Evolutionary conservation across 2,113 vertebrate species (phyloP).

Genomic region (Lophochroa leadbeateri): DNA sequence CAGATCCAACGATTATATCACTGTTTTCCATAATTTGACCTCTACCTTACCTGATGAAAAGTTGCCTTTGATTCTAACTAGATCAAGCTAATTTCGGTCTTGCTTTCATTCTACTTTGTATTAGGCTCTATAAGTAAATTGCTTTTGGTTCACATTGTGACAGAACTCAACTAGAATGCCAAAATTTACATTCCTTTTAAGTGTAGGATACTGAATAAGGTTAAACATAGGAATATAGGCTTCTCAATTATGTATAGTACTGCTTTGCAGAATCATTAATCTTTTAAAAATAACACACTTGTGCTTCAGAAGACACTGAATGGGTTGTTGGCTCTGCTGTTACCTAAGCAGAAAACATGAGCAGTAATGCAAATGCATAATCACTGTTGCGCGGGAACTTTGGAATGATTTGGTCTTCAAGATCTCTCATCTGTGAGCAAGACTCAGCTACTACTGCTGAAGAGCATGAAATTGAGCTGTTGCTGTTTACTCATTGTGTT

Average conservation of each 20-base stretch:
- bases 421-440: background rate
- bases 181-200: background rate
- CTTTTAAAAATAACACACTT: slow-evolving; percentile 1
- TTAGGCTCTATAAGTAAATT: background rate
- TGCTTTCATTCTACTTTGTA: background rate
- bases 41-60: background rate
- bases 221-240: background rate
- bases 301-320: background rate
- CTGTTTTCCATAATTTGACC: background rate
- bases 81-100: background rate
- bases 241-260: background rate
- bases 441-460: background rate
- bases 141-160: background rate
- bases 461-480: slow-evolving; percentile 19
- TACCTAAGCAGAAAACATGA: background rate
- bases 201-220: background rate
- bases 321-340: background rate
- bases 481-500: background rate
- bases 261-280: background rate
- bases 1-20: background rate
- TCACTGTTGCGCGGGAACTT: background rate
- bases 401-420: background rate
- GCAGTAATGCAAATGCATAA: background rate
- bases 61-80: background rate
- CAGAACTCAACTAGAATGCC: background rate